Percentiles rank a stretch among this genome's conserved stretches.
These are phyloP conservation scores for Ephydatia muelleri DNA, from an alignment of 37 sponge, comb jelly and placozoan genomes.

Conservation along the genomic window DNA sequence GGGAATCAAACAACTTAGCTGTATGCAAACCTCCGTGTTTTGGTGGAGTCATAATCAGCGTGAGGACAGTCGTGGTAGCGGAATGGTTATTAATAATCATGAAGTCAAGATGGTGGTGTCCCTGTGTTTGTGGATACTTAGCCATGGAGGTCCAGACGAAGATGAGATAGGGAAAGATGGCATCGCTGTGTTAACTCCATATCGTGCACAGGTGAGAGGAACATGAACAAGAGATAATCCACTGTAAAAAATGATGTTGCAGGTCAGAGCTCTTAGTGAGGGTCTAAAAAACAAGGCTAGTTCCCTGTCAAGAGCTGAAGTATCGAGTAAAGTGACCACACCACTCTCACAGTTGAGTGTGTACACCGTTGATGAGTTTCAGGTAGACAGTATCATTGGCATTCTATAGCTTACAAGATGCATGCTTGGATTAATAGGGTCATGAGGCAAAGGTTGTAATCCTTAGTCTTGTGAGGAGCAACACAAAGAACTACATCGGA, in stretches of 20 bases:
- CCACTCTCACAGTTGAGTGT: neutral
- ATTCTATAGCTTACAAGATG: neutral
- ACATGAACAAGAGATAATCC: neutral
- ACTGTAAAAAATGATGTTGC: too few relatives aligned
- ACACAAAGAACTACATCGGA: constrained; percentile 23
- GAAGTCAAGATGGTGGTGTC: constrained; percentile 37
- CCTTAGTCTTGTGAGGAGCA: constrained; percentile 36
- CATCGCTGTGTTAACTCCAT: constrained; percentile 31
- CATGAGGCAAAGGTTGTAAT: constrained; percentile 47
- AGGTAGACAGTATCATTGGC: too few relatives aligned
- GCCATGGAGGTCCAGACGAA: neutral
- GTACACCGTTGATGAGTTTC: constrained; percentile 48
- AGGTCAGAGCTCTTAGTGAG: constrained; percentile 5
- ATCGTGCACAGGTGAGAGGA: constrained; percentile 29
- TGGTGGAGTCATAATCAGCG: constrained; percentile 34
- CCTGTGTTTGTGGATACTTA: constrained; percentile 29
- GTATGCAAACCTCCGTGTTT: constrained; percentile 13
- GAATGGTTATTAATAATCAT: neutral
- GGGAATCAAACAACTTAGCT: neutral
- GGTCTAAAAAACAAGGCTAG: constrained; percentile 9
- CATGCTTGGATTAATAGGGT: constrained; percentile 5
- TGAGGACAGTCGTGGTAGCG: neutral
- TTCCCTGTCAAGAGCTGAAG: neutral
- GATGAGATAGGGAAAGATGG: neutral
- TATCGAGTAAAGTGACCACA: neutral